Conservation (phyloP, 2,797 vertebrate species). For the Lepidocolaptes lacrymiger region DNA sequence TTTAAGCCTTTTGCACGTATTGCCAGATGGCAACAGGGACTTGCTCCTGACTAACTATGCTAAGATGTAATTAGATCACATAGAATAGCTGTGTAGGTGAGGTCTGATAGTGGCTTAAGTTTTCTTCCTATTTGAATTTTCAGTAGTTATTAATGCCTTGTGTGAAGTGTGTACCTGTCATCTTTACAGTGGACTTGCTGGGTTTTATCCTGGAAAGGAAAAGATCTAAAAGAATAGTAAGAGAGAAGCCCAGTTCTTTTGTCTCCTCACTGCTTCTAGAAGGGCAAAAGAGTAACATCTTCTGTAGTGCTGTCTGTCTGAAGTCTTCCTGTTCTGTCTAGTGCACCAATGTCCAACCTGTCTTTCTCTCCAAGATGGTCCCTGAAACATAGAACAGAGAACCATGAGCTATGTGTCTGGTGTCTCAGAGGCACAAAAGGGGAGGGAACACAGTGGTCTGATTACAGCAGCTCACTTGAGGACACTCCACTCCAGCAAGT, state of each 20-base stretch:
- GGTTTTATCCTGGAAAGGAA: neutral
- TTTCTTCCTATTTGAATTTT: neutral
- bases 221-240: neutral
- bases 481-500: neutral
- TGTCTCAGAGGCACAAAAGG: neutral
- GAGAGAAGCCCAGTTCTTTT: neutral
- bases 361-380: neutral
- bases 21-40: slow-evolving; percentile 20
- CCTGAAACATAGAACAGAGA: neutral
- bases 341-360: neutral
- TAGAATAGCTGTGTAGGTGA: neutral
- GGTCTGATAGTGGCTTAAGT: neutral
- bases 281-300: neutral
- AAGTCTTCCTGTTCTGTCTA: neutral
- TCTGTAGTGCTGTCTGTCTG: neutral
- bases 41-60: slow-evolving; percentile 1
- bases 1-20: neutral
- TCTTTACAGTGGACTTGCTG: neutral
- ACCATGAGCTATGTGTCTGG: neutral
- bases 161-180: neutral
- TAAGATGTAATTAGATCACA: neutral
- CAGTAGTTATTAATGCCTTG: neutral
- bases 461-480: neutral
- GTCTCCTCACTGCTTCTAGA: neutral
- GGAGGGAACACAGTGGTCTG: neutral